Conservation (phyloP, 2,888 invertebrate genomes). For the Heliconius sara region DNA sequence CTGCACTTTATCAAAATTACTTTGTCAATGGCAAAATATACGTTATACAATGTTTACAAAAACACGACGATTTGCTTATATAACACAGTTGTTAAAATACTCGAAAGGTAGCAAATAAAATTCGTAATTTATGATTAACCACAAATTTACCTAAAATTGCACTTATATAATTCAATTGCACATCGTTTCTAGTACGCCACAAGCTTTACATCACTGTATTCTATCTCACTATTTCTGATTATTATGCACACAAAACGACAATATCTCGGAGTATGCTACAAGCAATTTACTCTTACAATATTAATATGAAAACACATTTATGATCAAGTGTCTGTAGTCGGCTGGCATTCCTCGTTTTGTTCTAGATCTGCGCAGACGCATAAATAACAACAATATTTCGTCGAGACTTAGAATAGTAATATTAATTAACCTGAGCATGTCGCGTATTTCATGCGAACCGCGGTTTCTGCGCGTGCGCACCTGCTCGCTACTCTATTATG, state of each 20-base stretch:
- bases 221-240: background rate
- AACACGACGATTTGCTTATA: no score
- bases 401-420: conserved; percentile 60
- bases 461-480: conserved; percentile 70
- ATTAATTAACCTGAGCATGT: conserved; percentile 72
- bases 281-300: conserved; percentile 39
- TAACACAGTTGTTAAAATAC: no score
- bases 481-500: conserved; percentile 73
- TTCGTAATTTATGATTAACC: no score
- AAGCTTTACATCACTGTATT: background rate
- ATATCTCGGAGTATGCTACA: conserved; percentile 21
- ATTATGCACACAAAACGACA: conserved; percentile 21
- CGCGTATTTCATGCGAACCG: conserved; percentile 76
- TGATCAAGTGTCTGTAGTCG: conserved; percentile 41
- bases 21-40: no score
- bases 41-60: no score
- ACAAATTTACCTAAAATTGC: background rate
- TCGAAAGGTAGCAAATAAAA: background rate
- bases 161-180: background rate
- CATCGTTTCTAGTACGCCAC: background rate
- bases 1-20: no score
- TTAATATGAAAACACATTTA: conserved; percentile 40
- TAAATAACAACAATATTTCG: conserved; percentile 79
- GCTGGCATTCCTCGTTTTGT: conserved; percentile 46
- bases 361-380: conserved; percentile 60